These are phyloP conservation scores for Hirtodrosophila duncani DNA, from an alignment of 2,888 invertebrate species.

Conservation along the genomic window DNA sequence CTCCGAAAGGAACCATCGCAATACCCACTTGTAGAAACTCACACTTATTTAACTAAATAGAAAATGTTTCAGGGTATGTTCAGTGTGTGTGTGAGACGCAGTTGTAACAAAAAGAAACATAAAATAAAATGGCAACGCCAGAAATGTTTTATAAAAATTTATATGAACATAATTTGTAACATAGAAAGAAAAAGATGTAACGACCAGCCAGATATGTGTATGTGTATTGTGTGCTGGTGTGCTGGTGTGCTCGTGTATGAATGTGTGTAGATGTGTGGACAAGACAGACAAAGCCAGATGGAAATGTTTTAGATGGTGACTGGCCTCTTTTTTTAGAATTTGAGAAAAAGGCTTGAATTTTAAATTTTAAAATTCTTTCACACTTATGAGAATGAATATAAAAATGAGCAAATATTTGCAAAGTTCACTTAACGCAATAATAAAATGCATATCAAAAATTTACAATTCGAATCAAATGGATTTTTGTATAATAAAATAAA, in stretches of 20 bases:
- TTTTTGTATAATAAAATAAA: too few relatives aligned
- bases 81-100: conserved; percentile 39
- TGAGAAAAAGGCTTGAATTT: too few relatives aligned
- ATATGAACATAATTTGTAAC: conserved; percentile 70
- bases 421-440: too few relatives aligned
- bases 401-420: too few relatives aligned
- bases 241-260: neutral
- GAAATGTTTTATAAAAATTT: conserved; percentile 71
- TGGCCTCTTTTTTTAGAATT: too few relatives aligned
- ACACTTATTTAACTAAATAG: too few relatives aligned
- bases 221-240: conserved; percentile 15
- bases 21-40: too few relatives aligned
- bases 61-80: conserved; percentile 5
- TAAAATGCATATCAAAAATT: too few relatives aligned
- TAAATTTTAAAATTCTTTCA: too few relatives aligned
- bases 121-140: conserved; percentile 69
- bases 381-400: too few relatives aligned
- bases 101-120: conserved; percentile 66
- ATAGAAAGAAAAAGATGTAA: conserved; percentile 28
- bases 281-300: conserved; percentile 26
- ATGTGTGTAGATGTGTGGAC: conserved; percentile 13
- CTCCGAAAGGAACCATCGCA: too few relatives aligned
- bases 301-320: conserved; percentile 34
- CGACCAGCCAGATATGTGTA: conserved; percentile 1
- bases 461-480: too few relatives aligned